phyloP scores from a whole-genome alignment of 2,888 invertebrate species.

The Cephus sareptanus region DNA sequence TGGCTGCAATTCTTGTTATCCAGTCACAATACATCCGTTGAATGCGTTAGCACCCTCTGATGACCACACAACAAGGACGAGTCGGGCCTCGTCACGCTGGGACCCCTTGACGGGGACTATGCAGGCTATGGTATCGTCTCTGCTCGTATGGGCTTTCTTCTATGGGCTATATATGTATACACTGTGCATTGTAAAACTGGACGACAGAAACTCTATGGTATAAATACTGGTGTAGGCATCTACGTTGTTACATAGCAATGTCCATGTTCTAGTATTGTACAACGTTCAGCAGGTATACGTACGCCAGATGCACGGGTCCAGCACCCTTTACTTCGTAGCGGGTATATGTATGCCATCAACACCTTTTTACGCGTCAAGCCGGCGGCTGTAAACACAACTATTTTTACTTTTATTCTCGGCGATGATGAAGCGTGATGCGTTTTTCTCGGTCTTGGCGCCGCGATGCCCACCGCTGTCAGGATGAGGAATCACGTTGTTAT shows the following conservation, averaged over 20 bases:
- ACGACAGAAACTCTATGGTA: not conserved
- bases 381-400: slow-evolving; percentile 36
- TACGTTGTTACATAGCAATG: not conserved
- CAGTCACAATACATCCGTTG: slow-evolving; percentile 6
- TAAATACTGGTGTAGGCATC: not conserved
- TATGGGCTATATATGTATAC: not conserved
- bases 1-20: slow-evolving; percentile 20
- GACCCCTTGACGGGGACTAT: not conserved
- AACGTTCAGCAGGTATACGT: not conserved
- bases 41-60: not conserved
- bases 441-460: slow-evolving; percentile 21
- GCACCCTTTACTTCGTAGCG: not conserved
- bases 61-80: not conserved
- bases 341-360: slow-evolving; percentile 28
- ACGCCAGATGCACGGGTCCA: not conserved
- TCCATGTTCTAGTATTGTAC: not conserved
- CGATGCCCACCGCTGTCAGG: slow-evolving; percentile 13
- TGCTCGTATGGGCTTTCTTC: not conserved
- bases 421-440: slow-evolving; percentile 16
- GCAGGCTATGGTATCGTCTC: not conserved
- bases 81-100: not conserved
- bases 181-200: not conserved
- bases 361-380: slow-evolving; percentile 38
- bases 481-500: slow-evolving; percentile 24
- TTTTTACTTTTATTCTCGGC: slow-evolving; percentile 21